These are phyloP conservation scores for Rhagium mordax DNA, from an alignment of 2,888 invertebrate species.

Conservation along the genomic window DNA sequence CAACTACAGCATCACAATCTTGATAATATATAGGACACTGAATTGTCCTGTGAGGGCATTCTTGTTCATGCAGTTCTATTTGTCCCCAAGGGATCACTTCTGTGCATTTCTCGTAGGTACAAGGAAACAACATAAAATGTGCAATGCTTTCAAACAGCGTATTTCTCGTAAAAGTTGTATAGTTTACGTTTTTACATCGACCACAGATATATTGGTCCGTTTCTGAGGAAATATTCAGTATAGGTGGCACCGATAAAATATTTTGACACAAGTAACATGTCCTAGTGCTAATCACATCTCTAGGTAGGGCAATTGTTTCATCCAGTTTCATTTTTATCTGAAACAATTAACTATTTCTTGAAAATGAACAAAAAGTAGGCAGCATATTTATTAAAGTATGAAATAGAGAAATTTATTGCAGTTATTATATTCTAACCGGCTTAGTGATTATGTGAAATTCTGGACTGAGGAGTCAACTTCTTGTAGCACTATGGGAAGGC, in stretches of 20 bases:
- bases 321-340: background rate
- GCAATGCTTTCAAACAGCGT: slow-evolving; percentile 39
- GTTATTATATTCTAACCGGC: no score
- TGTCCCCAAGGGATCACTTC: slow-evolving; percentile 34
- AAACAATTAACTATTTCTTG: background rate
- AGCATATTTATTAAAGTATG: no score
- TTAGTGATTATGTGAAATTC: no score
- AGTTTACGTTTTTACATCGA: slow-evolving; percentile 28
- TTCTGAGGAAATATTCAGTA: slow-evolving; percentile 36
- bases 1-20: slow-evolving; percentile 35
- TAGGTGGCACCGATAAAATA: slow-evolving; percentile 45
- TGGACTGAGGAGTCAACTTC: no score
- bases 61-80: slow-evolving; percentile 35
- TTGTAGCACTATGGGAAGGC: no score
- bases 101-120: slow-evolving; percentile 36
- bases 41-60: slow-evolving; percentile 35
- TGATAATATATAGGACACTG: slow-evolving; percentile 43
- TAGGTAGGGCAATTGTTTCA: background rate
- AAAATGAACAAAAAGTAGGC: no score
- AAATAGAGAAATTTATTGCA: no score
- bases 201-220: slow-evolving; percentile 39
- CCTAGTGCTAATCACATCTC: slow-evolving; percentile 2
- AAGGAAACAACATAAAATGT: slow-evolving; percentile 37
- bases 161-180: slow-evolving; percentile 26
- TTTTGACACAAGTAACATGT: slow-evolving; percentile 43